These are phyloP conservation scores for Callopanchax toddi DNA, from an alignment of 2,113 vertebrate genomes.

Conservation along the genomic window DNA sequence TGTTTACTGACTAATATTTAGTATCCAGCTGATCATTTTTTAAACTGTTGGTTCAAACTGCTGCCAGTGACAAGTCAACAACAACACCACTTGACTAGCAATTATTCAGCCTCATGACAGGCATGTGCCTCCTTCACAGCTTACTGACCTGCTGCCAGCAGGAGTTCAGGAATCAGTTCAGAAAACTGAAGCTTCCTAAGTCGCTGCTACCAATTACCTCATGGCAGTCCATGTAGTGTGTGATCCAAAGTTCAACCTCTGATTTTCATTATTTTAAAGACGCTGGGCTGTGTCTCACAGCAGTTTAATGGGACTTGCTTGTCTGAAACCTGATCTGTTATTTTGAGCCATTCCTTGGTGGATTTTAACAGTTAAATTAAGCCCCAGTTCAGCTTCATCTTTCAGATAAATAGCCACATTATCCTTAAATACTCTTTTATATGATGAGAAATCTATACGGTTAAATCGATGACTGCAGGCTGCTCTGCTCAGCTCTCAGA, in stretches of 20 bases:
- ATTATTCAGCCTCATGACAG: slow-evolving; percentile 36
- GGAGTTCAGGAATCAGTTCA: slow-evolving; percentile 30
- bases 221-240: neutral
- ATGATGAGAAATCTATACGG: neutral
- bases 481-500: too few relatives aligned
- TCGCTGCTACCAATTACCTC: neutral
- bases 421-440: neutral
- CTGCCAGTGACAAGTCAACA: slow-evolving; percentile 7
- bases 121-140: slow-evolving; percentile 38
- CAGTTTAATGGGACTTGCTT: too few relatives aligned
- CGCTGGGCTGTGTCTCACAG: too few relatives aligned
- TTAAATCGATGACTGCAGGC: neutral
- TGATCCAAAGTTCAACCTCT: neutral
- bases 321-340: too few relatives aligned
- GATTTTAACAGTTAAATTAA: too few relatives aligned
- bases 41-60: neutral
- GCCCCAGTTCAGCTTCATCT: neutral
- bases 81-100: slow-evolving; percentile 13
- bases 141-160: slow-evolving; percentile 31
- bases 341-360: neutral
- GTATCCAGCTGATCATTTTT: neutral
- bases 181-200: neutral
- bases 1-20: neutral
- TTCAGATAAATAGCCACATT: neutral
- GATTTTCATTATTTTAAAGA: too few relatives aligned